These are phyloP conservation scores for Astreopora myriophthalma DNA, from an alignment of 64 coral and sea anemone species.

Conservation along the genomic window DNA sequence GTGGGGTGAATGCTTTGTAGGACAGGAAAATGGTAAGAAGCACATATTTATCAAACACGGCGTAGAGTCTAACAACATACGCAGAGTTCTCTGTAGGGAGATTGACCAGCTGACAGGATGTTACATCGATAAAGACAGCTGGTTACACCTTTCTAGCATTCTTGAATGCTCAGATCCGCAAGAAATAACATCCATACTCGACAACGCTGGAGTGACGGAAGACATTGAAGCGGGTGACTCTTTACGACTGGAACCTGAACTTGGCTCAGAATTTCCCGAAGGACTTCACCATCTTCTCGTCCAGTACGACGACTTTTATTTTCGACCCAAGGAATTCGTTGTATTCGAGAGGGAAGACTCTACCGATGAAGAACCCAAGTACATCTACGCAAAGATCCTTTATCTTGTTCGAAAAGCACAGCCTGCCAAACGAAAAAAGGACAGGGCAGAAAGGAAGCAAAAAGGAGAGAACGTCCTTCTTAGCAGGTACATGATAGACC, in stretches of 20 bases:
- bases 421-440: slow-evolving; percentile 63
- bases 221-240: slow-evolving; percentile 24
- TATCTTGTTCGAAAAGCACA: slow-evolving; percentile 27
- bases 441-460: slow-evolving; percentile 47
- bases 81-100: neutral
- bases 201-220: slow-evolving; percentile 42
- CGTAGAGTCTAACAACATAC: neutral
- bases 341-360: slow-evolving; percentile 77
- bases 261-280: slow-evolving; percentile 59
- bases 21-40: slow-evolving; percentile 1
- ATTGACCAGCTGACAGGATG: slow-evolving; percentile 49
- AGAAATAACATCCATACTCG: slow-evolving; percentile 60
- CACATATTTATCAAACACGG: slow-evolving; percentile 66
- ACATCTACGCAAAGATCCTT: slow-evolving; percentile 75
- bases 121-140: neutral
- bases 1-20: slow-evolving; percentile 5
- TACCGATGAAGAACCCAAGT: slow-evolving; percentile 56
- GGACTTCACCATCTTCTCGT: slow-evolving; percentile 71
- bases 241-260: neutral
- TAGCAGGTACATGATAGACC: slow-evolving; percentile 72
- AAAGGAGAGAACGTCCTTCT: slow-evolving; percentile 53
- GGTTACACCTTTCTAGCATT: neutral
- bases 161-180: slow-evolving; percentile 49
- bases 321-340: slow-evolving; percentile 81
- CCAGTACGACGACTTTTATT: slow-evolving; percentile 76